A percentile compares a stretch with the other conserved stretches of the same genome.
These are phyloP conservation scores for Parauchenoglanis punctatus DNA, from an alignment of 2,797 vertebrate genomes.

Conservation along the genomic window DNA sequence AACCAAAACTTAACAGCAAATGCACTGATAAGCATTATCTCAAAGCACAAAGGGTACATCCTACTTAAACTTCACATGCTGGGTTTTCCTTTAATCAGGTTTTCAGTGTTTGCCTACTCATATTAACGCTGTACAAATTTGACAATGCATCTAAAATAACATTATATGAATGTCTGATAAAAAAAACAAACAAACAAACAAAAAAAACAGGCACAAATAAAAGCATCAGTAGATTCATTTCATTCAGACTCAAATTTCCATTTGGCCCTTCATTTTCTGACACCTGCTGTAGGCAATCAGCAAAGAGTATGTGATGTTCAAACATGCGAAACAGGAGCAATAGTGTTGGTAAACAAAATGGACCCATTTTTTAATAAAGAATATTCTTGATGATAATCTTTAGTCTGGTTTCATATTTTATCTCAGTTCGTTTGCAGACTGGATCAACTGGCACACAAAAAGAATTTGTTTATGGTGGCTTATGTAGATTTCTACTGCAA, in stretches of 20 bases:
- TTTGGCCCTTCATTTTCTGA: neutral
- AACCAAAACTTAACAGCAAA: neutral
- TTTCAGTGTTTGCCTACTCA: neutral
- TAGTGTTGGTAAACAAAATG: neutral
- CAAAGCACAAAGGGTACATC: neutral
- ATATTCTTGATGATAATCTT: neutral
- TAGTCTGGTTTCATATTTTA: neutral
- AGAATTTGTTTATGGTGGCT: neutral
- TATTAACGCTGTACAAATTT: neutral
- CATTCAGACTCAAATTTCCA: neutral
- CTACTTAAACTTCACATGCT: neutral
- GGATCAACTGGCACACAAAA: neutral
- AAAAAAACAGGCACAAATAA: neutral
- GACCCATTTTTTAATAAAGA: neutral
- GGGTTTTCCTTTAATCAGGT: neutral
- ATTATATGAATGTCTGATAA: neutral
- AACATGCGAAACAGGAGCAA: neutral
- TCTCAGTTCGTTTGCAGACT: neutral
- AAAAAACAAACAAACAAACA: neutral
- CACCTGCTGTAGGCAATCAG: neutral
- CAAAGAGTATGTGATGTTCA: neutral
- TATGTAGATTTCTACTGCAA: neutral
- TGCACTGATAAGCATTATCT: neutral
- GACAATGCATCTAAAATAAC: neutral
- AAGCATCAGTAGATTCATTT: neutral